Conservation (phyloP, 2,888 invertebrate species). For the Dendrolimus pini region DNA sequence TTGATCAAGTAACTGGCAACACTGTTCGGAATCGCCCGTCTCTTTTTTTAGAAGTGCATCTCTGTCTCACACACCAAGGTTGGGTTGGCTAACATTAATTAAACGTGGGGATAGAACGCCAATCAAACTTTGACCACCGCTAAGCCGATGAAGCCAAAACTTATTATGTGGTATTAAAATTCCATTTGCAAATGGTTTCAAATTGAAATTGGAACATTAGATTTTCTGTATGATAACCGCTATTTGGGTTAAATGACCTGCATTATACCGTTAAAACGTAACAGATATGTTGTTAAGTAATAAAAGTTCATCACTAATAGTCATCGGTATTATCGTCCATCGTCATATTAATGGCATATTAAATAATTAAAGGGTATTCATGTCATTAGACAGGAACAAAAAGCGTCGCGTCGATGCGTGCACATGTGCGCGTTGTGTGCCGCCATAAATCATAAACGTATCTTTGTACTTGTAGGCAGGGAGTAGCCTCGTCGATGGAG, state of each 20-base stretch:
- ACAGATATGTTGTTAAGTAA: conserved; percentile 5
- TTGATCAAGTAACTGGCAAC: conserved; percentile 61
- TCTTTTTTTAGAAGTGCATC: conserved; percentile 31
- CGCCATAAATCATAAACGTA: conserved; percentile 70
- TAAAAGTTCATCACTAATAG: conserved; percentile 27
- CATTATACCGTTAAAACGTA: conserved; percentile 17
- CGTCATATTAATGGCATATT: conserved; percentile 43
- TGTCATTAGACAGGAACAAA: conserved; percentile 55
- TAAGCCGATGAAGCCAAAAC: conserved; percentile 67
- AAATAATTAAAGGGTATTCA: conserved; percentile 33
- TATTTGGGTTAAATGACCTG: conserved; percentile 36
- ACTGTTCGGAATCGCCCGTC: conserved; percentile 42
- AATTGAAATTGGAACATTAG: conserved; percentile 55
- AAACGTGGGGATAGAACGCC: conserved; percentile 67
- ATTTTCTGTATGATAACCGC: conserved; percentile 33
- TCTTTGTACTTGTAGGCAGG: conserved; percentile 57
- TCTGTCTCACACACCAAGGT: conserved; percentile 45
- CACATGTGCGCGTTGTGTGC: conserved; percentile 63
- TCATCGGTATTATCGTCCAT: conserved; percentile 34
- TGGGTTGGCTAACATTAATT: conserved; percentile 66
- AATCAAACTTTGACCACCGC: conserved; percentile 73
- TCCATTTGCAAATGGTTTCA: conserved; percentile 58
- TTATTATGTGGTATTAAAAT: conserved; percentile 73
- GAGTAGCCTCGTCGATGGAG: conserved; percentile 64
- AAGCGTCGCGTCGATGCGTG: conserved; percentile 51